Evolutionary conservation across 2,113 vertebrate species (phyloP), one percentile per base, ranked within the genome.

Genomic region (Elephantulus edwardii): DNA sequence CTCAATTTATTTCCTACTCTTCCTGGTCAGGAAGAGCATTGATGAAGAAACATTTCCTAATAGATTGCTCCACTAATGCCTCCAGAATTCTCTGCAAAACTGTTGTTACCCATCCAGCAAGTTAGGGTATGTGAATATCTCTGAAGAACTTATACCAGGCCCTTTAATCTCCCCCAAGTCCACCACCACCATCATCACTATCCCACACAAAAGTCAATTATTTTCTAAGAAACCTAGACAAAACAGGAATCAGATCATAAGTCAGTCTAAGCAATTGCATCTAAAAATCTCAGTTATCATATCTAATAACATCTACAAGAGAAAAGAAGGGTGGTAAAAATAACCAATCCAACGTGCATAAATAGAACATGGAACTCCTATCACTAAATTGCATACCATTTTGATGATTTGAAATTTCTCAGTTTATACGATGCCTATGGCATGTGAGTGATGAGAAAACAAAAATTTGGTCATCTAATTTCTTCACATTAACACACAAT

Each of bases 141-240:
- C 6, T 48, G 20, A 89, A 83, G 24, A 68, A 68, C 66, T 44
- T 44, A 68, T 72, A 33, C 28, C 3, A 30, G 72, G 2, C 5
- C 10, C 28, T 70, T 64, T 26, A 14, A n/a, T 82, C 30, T 79
- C 1, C 12, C 12, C 56, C 2, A 64, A 8, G 19, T 78, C n/a
- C 14, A 75, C 12, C 24, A 78, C 0, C 11, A n/a, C 38, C 46
- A 64, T 26, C 2, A 30, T 13, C 6, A 83, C 6, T 6, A 89
- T 35, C 33, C 89, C 58, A 86, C 33, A 90, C 16, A 35, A 19
- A 88, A 66, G 22, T 2, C 38, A 19, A 11, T 35, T 62, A n/a
- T 85, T 93, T 85, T 83, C 9, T 72, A 42, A 86, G 52, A 87
- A 82, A 54, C 20, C 38, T 54, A n/a, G 8, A 82, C 24, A 84